These are phyloP conservation scores for Siniperca knerii DNA, from an alignment of 2,113 vertebrate species.

Conservation along the genomic window DNA sequence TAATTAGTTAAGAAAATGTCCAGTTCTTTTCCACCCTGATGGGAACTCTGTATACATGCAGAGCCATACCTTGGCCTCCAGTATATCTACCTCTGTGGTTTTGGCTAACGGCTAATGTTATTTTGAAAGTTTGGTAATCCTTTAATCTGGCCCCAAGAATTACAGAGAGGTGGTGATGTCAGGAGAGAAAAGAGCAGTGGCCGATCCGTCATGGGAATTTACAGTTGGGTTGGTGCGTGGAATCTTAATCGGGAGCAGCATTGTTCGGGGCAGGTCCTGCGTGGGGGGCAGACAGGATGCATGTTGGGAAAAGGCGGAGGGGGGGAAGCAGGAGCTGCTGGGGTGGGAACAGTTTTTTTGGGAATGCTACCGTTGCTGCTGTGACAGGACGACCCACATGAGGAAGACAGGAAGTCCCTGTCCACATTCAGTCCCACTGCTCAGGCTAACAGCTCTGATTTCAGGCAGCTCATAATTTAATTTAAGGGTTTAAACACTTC, in stretches of 20 bases:
- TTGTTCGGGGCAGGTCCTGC: conserved; percentile 77
- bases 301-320: conserved; percentile 46
- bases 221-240: conserved; percentile 83
- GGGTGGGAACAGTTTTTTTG: conserved; percentile 37
- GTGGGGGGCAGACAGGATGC: conserved; percentile 64
- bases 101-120: conserved; percentile 43
- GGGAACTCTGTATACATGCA: background rate
- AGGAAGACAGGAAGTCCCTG: conserved; percentile 23
- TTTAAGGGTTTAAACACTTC: background rate
- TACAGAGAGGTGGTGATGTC: conserved; percentile 82
- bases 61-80: conserved; percentile 3
- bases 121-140: conserved; percentile 80
- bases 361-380: conserved; percentile 39
- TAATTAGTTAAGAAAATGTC: background rate
- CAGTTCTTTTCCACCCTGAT: background rate
- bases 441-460: background rate
- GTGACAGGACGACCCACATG: conserved; percentile 26
- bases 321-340: conserved; percentile 11
- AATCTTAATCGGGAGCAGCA: conserved; percentile 81
- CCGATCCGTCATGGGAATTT: conserved; percentile 83
- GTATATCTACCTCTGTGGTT: conserved; percentile 34
- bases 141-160: conserved; percentile 81
- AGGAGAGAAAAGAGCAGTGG: conserved; percentile 79
- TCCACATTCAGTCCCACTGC: background rate
- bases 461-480: background rate